Conservation (phyloP, 2,888 invertebrate species). For the Bombylius major region DNA sequence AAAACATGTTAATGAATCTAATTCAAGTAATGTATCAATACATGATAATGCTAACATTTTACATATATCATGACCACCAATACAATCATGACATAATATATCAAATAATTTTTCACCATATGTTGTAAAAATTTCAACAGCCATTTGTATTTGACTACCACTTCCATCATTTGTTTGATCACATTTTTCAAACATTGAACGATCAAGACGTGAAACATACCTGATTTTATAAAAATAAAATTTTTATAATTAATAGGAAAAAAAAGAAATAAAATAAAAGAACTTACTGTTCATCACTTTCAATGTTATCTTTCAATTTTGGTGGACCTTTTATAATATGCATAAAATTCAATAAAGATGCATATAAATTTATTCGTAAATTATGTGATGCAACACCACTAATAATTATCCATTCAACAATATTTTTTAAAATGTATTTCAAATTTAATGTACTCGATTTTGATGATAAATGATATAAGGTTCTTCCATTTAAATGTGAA, state of each 20-base stretch:
- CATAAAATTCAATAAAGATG: conserved; percentile 66
- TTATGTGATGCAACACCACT: conserved; percentile 73
- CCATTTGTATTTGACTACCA: conserved; percentile 43
- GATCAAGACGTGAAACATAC: conserved; percentile 55
- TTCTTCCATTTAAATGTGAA: neutral
- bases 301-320: conserved; percentile 13
- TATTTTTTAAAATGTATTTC: conserved; percentile 59
- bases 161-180: conserved; percentile 37
- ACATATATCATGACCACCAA: conserved; percentile 79
- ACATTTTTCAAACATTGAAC: conserved; percentile 28
- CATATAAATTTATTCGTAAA: conserved; percentile 75
- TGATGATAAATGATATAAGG: conserved; percentile 20
- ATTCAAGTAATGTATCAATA: conserved; percentile 62
- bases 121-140: conserved; percentile 51
- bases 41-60: conserved; percentile 78
- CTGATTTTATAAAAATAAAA: conserved; percentile 31
- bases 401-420: conserved; percentile 71
- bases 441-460: conserved; percentile 53
- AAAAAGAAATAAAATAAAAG: neutral
- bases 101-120: conserved; percentile 74
- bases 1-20: conserved; percentile 58
- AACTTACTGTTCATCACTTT: conserved; percentile 28
- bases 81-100: conserved; percentile 72
- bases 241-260: conserved; percentile 9
- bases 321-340: conserved; percentile 47